These are phyloP conservation scores for Eugnorisma glareosa DNA, from an alignment of 2,888 invertebrate genomes.

Conservation along the genomic window DNA sequence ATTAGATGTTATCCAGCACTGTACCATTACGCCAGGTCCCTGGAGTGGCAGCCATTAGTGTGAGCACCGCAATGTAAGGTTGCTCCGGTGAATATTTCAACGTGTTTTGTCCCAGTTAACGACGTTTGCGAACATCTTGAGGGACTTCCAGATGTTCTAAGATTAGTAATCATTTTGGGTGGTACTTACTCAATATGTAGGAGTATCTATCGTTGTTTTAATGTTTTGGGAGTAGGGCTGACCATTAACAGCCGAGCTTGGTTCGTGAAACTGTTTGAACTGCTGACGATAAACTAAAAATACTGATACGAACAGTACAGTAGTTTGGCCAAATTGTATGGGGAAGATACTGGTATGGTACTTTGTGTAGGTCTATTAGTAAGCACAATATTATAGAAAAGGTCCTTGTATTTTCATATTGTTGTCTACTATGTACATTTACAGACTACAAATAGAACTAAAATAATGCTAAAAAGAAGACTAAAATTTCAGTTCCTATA, in stretches of 20 bases:
- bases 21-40: slow-evolving; percentile 35
- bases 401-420: no score
- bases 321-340: background rate
- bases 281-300: background rate
- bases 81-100: slow-evolving; percentile 55
- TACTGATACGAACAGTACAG: background rate
- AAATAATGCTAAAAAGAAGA: no score
- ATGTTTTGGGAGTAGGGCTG: background rate
- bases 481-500: no score
- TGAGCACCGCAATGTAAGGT: slow-evolving; percentile 18
- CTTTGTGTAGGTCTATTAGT: background rate
- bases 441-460: no score
- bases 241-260: background rate
- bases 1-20: slow-evolving; percentile 22
- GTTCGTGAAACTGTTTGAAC: background rate
- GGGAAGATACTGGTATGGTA: background rate
- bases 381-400: no score
- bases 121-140: slow-evolving; percentile 11
- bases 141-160: slow-evolving; percentile 32
- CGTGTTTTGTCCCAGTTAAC: slow-evolving; percentile 51
- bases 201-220: background rate
- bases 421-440: no score
- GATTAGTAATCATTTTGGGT: slow-evolving; percentile 15
- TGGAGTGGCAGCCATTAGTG: slow-evolving; percentile 48
- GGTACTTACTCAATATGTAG: slow-evolving; percentile 10